phyloP scores from a whole-genome alignment of 2,888 invertebrate species.

The Bibio marci region DNA sequence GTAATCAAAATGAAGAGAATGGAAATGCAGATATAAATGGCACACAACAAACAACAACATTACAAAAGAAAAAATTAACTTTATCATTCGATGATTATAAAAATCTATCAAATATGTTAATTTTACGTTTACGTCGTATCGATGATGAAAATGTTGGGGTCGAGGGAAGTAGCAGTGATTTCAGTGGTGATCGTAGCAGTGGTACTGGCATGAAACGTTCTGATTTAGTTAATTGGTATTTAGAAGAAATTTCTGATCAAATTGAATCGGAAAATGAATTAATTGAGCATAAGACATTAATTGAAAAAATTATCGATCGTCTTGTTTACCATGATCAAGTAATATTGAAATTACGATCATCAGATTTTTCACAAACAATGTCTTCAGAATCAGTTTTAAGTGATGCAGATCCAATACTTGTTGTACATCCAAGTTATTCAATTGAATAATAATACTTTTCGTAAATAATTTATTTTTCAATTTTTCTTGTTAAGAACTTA shows the following conservation, averaged over 20 bases:
- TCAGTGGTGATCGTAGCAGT: slow-evolving; percentile 23
- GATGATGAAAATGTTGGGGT: too few relatives aligned
- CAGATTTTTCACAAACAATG: slow-evolving; percentile 17
- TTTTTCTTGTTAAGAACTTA: too few relatives aligned
- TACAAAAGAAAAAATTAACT: slow-evolving; percentile 54
- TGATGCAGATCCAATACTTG: slow-evolving; percentile 64
- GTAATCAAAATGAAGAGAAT: slow-evolving; percentile 4
- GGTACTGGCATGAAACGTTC: slow-evolving; percentile 56
- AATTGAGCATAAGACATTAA: slow-evolving; percentile 67
- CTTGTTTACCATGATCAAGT: slow-evolving; percentile 53
- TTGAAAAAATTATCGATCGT: slow-evolving; percentile 88
- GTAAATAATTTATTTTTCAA: too few relatives aligned
- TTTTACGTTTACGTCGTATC: slow-evolving; percentile 59
- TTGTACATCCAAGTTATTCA: slow-evolving; percentile 94
- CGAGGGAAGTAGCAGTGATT: slow-evolving; percentile 30
- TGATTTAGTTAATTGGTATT: slow-evolving; percentile 84
- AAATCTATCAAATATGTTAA: slow-evolving; percentile 75
- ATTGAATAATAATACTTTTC: slow-evolving; percentile 36
- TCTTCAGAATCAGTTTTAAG: slow-evolving; percentile 13
- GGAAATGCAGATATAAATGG: slow-evolving; percentile 12
- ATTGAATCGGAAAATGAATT: slow-evolving; percentile 86
- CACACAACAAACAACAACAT: slow-evolving; percentile 15
- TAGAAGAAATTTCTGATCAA: slow-evolving; percentile 69
- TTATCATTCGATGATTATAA: slow-evolving; percentile 91
- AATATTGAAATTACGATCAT: slow-evolving; percentile 25